Evolutionary conservation across 2,113 vertebrate genomes (phyloP).

Genomic region (Cyanoliseus patagonus): DNA sequence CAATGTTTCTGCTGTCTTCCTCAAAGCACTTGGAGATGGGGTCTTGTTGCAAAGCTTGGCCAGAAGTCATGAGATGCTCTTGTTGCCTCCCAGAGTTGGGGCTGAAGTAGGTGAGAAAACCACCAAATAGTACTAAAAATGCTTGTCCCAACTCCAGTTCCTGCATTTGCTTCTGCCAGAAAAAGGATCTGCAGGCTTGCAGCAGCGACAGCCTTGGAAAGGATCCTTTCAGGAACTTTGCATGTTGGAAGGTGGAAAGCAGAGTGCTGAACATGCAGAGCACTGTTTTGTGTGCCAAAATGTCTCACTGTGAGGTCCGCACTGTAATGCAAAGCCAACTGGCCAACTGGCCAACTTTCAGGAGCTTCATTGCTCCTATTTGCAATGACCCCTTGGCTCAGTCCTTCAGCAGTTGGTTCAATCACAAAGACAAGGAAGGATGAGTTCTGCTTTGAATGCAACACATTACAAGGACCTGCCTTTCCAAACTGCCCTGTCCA

Average conservation of each 20-base stretch:
- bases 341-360: background rate
- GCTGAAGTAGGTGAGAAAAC: background rate
- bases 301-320: background rate
- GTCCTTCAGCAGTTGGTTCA: background rate
- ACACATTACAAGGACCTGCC: accelerated
- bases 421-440: background rate
- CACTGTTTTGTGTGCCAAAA: background rate
- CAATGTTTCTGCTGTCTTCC: background rate
- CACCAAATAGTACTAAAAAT: background rate
- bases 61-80: accelerated
- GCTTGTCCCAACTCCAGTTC: background rate
- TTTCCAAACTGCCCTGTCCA: background rate
- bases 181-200: background rate
- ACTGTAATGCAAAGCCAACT: background rate
- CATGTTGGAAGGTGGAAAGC: background rate
- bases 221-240: background rate
- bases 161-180: background rate
- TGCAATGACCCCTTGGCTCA: background rate
- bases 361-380: background rate
- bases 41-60: background rate
- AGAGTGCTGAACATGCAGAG: accelerated
- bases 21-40: background rate
- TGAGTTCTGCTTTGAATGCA: background rate
- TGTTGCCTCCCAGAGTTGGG: background rate
- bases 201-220: accelerated